phyloP scores from a whole-genome alignment of 1,140 invertebrate genomes.

The Drosophila ohnishii region DNA sequence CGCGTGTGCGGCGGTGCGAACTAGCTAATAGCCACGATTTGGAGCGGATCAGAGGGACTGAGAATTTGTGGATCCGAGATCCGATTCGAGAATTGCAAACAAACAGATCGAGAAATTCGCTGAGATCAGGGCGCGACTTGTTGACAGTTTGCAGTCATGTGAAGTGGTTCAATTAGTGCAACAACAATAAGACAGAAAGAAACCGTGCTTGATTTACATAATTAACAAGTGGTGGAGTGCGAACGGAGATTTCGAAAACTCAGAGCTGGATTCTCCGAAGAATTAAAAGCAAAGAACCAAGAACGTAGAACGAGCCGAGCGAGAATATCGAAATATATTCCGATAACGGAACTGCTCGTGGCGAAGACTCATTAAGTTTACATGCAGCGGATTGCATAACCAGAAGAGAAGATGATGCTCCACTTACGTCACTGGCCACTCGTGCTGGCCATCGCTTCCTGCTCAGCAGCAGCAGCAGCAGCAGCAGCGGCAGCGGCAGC shows the following conservation, averaged over 20 bases:
- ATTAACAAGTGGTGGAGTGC: slow-evolving; percentile 62
- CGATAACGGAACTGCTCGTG: slow-evolving; percentile 25
- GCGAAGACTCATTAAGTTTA: slow-evolving; percentile 57
- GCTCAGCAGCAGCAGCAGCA: slow-evolving; percentile 49
- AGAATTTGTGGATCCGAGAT: slow-evolving; percentile 8
- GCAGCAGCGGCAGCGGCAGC: slow-evolving; percentile 25
- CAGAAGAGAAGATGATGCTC: slow-evolving; percentile 69
- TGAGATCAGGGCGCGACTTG: slow-evolving; percentile 68
- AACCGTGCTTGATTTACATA: slow-evolving; percentile 67
- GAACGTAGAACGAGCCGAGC: slow-evolving; percentile 14
- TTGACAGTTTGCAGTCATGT: slow-evolving; percentile 75
- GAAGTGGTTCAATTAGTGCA: slow-evolving; percentile 57
- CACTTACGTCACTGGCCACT: slow-evolving; percentile 79
- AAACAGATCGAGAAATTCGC: slow-evolving; percentile 44
- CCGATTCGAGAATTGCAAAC: slow-evolving; percentile 35
- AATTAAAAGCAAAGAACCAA: not conserved
- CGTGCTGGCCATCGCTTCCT: slow-evolving; percentile 75
- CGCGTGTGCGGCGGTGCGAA: slow-evolving; percentile 73
- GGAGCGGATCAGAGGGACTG: slow-evolving; percentile 7
- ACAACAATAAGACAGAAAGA: slow-evolving; percentile 39
- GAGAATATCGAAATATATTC: slow-evolving; percentile 46
- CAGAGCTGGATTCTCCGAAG: slow-evolving; percentile 9
- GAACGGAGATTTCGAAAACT: slow-evolving; percentile 20
- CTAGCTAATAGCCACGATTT: slow-evolving; percentile 14
- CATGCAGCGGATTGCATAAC: slow-evolving; percentile 69